phyloP scores from a whole-genome alignment of 2,888 invertebrate species.

The Elegia similella region DNA sequence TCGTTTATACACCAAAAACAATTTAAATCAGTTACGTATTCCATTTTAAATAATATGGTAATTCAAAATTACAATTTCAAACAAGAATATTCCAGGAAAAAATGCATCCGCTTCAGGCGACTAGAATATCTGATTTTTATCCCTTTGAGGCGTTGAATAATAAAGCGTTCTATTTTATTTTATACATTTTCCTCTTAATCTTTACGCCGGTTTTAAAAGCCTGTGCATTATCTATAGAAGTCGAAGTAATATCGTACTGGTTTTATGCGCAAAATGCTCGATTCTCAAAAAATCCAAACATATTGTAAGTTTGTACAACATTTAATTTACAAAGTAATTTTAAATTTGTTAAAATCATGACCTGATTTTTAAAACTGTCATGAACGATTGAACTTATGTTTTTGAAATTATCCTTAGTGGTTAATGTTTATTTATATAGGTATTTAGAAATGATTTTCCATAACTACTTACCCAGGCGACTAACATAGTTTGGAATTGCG shows the following conservation, averaged over 20 bases:
- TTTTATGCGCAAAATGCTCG: neutral
- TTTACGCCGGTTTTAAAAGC: slow-evolving; percentile 54
- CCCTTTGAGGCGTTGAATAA: slow-evolving; percentile 29
- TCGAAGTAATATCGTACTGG: slow-evolving; percentile 38
- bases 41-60: slow-evolving; percentile 18
- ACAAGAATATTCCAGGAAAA: slow-evolving; percentile 16
- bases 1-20: slow-evolving; percentile 14
- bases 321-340: too few species aligned
- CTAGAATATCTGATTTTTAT: slow-evolving; percentile 16
- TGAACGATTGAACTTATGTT: too few species aligned
- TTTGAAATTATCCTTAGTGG: too few species aligned
- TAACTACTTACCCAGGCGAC: too few species aligned
- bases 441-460: too few species aligned
- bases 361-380: too few species aligned
- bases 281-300: neutral
- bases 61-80: slow-evolving; percentile 18
- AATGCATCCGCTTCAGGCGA: slow-evolving; percentile 15
- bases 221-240: slow-evolving; percentile 51
- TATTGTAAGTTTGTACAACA: too few species aligned
- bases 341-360: too few species aligned
- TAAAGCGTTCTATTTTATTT: slow-evolving; percentile 41
- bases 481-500: too few species aligned
- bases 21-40: slow-evolving; percentile 1
- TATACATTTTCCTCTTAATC: slow-evolving; percentile 53
- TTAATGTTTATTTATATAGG: too few species aligned